phyloP scores from a whole-genome alignment of 2,888 invertebrate genomes.

The Drosophila kambysellisi region DNA sequence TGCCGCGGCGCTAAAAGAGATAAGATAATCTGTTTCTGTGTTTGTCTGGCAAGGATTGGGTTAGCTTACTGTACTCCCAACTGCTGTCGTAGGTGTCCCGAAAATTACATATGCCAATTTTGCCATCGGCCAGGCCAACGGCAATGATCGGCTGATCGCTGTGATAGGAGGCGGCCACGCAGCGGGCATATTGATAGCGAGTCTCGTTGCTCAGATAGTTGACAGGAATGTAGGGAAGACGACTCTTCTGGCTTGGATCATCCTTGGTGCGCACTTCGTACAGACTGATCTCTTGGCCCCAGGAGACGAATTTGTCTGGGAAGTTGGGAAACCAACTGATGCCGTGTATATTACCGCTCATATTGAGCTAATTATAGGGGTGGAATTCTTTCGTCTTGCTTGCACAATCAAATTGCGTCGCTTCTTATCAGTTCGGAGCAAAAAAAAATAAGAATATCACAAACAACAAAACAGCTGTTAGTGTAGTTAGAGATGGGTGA shows the following conservation, averaged over 20 bases:
- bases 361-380: slow-evolving; percentile 70
- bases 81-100: slow-evolving; percentile 88
- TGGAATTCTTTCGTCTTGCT: background rate
- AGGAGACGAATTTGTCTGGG: slow-evolving; percentile 93
- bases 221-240: slow-evolving; percentile 78
- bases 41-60: background rate
- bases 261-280: slow-evolving; percentile 88
- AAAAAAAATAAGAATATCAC: slow-evolving; percentile 22
- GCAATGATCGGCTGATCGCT: slow-evolving; percentile 93
- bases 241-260: slow-evolving; percentile 55
- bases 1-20: slow-evolving; percentile 90
- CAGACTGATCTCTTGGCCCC: slow-evolving; percentile 95
- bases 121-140: slow-evolving; percentile 95
- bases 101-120: slow-evolving; percentile 92
- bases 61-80: slow-evolving; percentile 83
- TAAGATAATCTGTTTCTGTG: background rate
- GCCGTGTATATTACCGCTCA: slow-evolving; percentile 89
- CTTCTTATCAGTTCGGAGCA: slow-evolving; percentile 65
- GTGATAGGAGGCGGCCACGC: slow-evolving; percentile 94
- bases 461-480: slow-evolving; percentile 52
- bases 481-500: slow-evolving; percentile 34
- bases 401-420: slow-evolving; percentile 61
- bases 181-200: slow-evolving; percentile 91
- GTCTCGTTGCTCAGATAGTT: slow-evolving; percentile 83
- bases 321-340: slow-evolving; percentile 94